A percentile compares a stretch with the other conserved stretches of the same genome.
Evolutionary conservation across 1,140 invertebrate genomes (phyloP).

Genomic region (Rhynchophorus ferrugineus): DNA sequence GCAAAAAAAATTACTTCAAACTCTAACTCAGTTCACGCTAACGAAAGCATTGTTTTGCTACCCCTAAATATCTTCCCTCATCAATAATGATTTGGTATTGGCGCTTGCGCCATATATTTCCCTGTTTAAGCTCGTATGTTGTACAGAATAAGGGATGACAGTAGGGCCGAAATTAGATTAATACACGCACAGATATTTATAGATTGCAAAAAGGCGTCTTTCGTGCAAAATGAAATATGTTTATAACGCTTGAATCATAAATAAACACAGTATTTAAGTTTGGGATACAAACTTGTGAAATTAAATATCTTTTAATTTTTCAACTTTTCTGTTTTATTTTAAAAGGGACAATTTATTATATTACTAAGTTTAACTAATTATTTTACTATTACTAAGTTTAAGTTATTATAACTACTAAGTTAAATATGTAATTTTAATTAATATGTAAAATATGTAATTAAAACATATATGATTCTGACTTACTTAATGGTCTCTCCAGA

Average conservation of each 20-base stretch:
- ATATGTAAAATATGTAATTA: too few relatives aligned
- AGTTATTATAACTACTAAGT: too few relatives aligned
- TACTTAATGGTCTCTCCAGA: constrained; percentile 11
- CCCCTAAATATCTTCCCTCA: constrained; percentile 9
- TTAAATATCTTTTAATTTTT: too few relatives aligned
- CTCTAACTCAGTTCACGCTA: constrained; percentile 10
- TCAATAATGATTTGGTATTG: constrained; percentile 20
- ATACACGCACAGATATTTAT: background rate
- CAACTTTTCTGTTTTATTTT: too few relatives aligned
- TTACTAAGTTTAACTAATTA: too few relatives aligned
- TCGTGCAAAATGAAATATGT: background rate
- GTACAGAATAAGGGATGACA: background rate
- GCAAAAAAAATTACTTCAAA: constrained; percentile 20
- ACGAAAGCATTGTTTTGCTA: constrained; percentile 23
- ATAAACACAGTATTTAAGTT: too few relatives aligned
- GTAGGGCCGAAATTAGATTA: background rate
- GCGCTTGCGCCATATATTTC: constrained; percentile 16
- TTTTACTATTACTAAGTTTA: too few relatives aligned
- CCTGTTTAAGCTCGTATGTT: too few relatives aligned
- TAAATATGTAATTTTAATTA: too few relatives aligned
- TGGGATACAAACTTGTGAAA: too few relatives aligned
- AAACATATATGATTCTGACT: constrained; percentile 2
- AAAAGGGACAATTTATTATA: too few relatives aligned
- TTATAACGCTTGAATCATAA: too few relatives aligned
- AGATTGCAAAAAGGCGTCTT: background rate